A percentile compares a stretch with the other conserved stretches of the same genome.
These are phyloP conservation scores for Callocephalon fimbriatum DNA, from an alignment of 2,113 vertebrate species.

Conservation along the genomic window DNA sequence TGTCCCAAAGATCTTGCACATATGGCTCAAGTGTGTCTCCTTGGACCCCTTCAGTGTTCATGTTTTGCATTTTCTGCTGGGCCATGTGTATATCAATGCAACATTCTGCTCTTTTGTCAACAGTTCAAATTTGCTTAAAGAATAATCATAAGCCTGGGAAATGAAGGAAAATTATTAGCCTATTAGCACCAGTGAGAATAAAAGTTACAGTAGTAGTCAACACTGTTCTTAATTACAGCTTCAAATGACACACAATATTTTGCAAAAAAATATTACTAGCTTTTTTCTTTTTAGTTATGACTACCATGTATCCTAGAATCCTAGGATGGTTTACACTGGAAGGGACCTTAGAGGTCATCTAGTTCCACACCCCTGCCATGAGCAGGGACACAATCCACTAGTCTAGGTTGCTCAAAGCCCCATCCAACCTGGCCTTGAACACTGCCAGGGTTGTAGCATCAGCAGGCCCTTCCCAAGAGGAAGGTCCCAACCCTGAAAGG, in stretches of 20 bases:
- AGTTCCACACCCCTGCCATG: neutral
- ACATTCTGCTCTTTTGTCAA: neutral
- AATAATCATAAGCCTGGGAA: neutral
- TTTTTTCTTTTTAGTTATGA: neutral
- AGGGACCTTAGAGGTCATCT: neutral
- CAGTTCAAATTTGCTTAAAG: neutral
- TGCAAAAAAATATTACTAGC: neutral
- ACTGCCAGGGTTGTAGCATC: neutral
- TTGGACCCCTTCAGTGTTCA: neutral
- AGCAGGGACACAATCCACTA: neutral
- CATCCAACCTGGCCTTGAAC: neutral
- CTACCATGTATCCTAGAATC: neutral
- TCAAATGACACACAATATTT: neutral
- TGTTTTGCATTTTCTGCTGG: neutral
- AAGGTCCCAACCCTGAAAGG: neutral
- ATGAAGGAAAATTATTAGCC: neutral
- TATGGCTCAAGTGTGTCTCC: neutral
- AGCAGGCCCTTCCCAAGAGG: neutral
- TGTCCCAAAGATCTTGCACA: neutral
- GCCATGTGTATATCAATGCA: rapidly evolving
- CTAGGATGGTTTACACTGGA: neutral
- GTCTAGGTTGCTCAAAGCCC: neutral
- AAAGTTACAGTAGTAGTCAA: neutral
- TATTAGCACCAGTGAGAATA: neutral
- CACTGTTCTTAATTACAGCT: neutral